Evolutionary conservation across 2,888 invertebrate genomes (phyloP), one percentile per base, ranked within the genome.

Genomic region (Abscondita cerata): DNA sequence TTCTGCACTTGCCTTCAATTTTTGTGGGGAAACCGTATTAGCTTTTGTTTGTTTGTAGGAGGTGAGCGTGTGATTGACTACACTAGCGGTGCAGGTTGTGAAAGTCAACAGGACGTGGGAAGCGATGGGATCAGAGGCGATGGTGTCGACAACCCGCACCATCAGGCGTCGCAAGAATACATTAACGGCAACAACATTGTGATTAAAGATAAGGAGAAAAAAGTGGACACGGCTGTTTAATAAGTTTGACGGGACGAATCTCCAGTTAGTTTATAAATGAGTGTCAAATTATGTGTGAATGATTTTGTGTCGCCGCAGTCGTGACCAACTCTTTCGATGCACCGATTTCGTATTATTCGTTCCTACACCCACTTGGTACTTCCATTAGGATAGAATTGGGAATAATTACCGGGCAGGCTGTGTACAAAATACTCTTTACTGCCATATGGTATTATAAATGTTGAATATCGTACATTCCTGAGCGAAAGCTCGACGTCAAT

Each of bases 191-290:
- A 83, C 74, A 83, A 83, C 70, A 79, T 83, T 70, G 73, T 75
- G 20, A 80, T 83, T 73, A 85, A 85, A 79, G 82, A 84, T 70
- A 78, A 78, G 70, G 84, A 85, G 73, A 82, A 83, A 74, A 85
- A 85, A 75, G 84, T 84, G 73, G 84, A 86, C 73, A 86, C 86
- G 52, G 84, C 84, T 51, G 86, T 86, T 70, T 86, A 85, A 83
- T 61, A 15, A 18, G 38, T 38, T 25, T 44, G 20, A 52, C 41
- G 47, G 59, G 53, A 47, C 52, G 36, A 51, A 47, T 44, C 13
- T n/a, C n/a, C n/a, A n/a, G n/a, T 36, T 54, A 62, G 47, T 40
- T 52, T 54, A n/a, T n/a, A 58, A 58, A 58, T 62, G 62, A 54
- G 50, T 62, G 62, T 62, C 48, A 50, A 56, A 47, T 58, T 41